phyloP scores from a whole-genome alignment of 2,113 vertebrate genomes.

The Harpagus bidentatus region DNA sequence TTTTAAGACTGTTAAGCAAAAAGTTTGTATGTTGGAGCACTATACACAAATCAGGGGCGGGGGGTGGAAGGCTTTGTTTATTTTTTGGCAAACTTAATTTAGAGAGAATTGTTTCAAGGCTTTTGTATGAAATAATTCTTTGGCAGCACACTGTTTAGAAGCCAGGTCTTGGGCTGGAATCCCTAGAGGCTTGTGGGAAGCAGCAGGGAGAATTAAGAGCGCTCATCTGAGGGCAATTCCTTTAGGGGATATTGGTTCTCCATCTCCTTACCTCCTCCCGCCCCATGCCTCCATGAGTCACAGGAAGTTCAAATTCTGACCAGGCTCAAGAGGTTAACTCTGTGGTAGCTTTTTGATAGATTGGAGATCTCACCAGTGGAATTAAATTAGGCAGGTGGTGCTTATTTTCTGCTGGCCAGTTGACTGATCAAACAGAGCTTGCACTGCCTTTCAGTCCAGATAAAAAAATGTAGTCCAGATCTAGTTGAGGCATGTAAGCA shows the following conservation, averaged over 20 bases:
- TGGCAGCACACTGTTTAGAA: background rate
- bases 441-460: background rate
- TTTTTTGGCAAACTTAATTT: background rate
- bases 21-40: background rate
- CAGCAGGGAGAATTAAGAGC: background rate
- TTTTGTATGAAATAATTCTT: conserved; percentile 8
- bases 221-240: background rate
- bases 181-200: background rate
- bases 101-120: background rate
- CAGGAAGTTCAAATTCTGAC: background rate
- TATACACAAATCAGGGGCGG: background rate
- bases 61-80: background rate
- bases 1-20: background rate
- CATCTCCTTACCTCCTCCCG: background rate
- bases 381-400: background rate
- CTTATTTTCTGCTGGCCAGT: background rate
- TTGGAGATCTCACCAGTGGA: background rate
- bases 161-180: background rate
- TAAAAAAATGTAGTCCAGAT: background rate
- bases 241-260: background rate
- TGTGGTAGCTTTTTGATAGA: background rate
- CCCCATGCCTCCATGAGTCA: background rate
- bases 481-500: background rate
- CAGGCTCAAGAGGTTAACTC: background rate
- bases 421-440: background rate